Base-by-base conservation (phyloP, 1,140 invertebrate genomes). In the Diorhabda elongata region DNA sequence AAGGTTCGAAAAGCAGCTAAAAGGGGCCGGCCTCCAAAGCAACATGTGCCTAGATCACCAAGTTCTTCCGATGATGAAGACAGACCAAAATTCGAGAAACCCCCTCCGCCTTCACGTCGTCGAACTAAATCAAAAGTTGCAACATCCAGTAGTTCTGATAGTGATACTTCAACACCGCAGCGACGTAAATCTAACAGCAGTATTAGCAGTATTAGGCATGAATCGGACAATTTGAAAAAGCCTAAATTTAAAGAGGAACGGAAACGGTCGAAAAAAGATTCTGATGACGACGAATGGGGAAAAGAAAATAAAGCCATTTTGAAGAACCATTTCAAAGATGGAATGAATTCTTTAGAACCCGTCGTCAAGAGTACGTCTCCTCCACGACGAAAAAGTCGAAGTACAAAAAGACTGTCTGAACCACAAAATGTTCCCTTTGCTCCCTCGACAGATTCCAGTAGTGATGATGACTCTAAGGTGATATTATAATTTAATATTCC, bases 381-480 rank as follows among this genome's bases (percentile, higher is more conserved):
- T 9, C 73, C 73, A 58, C 75, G 74, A 4, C 73, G 68, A 43
- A 69, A 76, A 61, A 69, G 74, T 66, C 79, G 80, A 76, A 67
- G 62, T 64, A 42, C 71, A 6, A 72, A 68, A n/a, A 44, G 52
- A 42, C 69, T 69, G 4, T 58, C 63, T 8, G 69, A 68, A 45
- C 45, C 68, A 42, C 80, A 80, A 69, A 78, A 75, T 61, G 73
- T 68, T 45, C 73, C 73, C 11, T 61, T 74, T 5, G 70, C 76
- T 42, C 78, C 76, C 6, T 78, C 71, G 58, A 78, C 61, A 72
- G 71, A 82, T 71, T 82, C 82, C n/a, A 64, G 63, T 52, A 82
- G 83, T 58, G 82, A 83, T 58, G 83, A 81, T 66, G 76, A 77
- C 62, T 8, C 63, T 8, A 64, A 64, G 5, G 52, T 44, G 42